Base-by-base conservation (phyloP, 2,888 invertebrate genomes). In the Drosophila pseudotakahashii region DNA sequence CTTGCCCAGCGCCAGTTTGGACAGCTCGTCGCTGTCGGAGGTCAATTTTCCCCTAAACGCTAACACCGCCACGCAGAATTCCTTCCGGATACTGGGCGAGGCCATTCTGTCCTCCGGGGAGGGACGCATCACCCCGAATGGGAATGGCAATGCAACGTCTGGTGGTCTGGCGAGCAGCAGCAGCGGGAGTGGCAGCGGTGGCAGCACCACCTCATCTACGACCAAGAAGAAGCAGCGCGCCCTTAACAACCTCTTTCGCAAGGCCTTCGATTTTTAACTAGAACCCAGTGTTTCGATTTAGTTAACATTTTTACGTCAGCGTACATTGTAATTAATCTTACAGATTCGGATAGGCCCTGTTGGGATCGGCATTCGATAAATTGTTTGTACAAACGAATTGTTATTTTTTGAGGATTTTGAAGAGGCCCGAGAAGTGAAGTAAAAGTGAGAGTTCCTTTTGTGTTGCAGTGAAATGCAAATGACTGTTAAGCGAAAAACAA, bases 201-300 rank as follows among this genome's bases (percentile, higher is more conserved):
- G 86, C 73, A 90, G 90, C 50, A 89, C 89, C 58, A 89, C 89
- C 34, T 85, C 90, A 60, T 89, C 90, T 26, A 88, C 83, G 42
- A 78, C 87, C 61, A 94, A 94, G 86, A 96, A 95, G 91, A 93
- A 90, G 64, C 88, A 93, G 84, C 94, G 95, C 89, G 94, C 95
- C 87, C 93, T 97, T 77, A 96, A 95, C 91, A 95, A 95, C 92
- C 94, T 96, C 90, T 94, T 96, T 89, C 96, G 94, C 84, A 96
- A 96, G 93, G 95, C 96, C 90, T 96, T 63, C 19, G 62, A 63
- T 14, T 96, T 93, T 95, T 93, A 94, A 44, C 34, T n/a, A 10
- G 13, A 32, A 36, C 52, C 72, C 72, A 72, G 72, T 72, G 64
- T 44, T 63, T 72, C 36, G 26, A 60, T 23, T 41, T 26, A 14